A percentile compares a stretch with the other conserved stretches of the same genome.
Evolutionary conservation across 1,140 invertebrate genomes (phyloP).

Genomic region (Harpegnathos saltator): DNA sequence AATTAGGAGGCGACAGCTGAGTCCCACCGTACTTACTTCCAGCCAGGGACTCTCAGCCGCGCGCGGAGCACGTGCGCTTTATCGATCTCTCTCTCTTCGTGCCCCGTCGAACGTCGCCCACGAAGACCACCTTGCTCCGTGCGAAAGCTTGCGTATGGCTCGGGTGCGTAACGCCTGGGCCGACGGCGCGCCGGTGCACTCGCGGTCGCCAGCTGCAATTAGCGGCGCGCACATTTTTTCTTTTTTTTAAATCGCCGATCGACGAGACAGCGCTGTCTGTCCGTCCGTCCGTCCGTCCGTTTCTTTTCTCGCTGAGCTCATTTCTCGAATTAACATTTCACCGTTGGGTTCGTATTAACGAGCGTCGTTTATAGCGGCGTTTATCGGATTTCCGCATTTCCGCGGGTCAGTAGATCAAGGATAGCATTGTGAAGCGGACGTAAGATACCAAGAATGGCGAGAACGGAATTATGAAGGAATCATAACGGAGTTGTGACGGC

Average conservation of each 20-base stretch:
- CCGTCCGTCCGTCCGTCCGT: no score
- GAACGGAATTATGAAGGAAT: no score
- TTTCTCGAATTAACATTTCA: not conserved
- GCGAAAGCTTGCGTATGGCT: slow-evolving; percentile 35
- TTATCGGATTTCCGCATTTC: not conserved
- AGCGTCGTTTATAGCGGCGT: not conserved
- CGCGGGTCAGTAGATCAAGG: not conserved
- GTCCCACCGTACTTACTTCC: slow-evolving; percentile 85
- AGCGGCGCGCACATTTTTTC: not conserved
- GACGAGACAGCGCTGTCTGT: no score
- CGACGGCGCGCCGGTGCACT: not conserved
- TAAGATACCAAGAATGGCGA: not conserved
- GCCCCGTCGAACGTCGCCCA: slow-evolving; percentile 66
- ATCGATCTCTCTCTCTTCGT: slow-evolving; percentile 77
- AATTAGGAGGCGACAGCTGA: slow-evolving; percentile 86
- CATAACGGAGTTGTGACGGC: no score
- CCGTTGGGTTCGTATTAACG: not conserved
- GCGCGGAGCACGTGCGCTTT: slow-evolving; percentile 80
- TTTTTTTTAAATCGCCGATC: no score
- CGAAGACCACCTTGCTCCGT: slow-evolving; percentile 66
- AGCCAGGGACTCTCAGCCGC: slow-evolving; percentile 83
- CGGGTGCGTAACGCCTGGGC: slow-evolving; percentile 43
- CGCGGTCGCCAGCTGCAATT: not conserved
- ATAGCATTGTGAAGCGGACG: not conserved
- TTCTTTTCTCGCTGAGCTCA: no score